These are phyloP conservation scores for Microplitis mediator DNA, from an alignment of 1,140 invertebrate species.

Conservation along the genomic window DNA sequence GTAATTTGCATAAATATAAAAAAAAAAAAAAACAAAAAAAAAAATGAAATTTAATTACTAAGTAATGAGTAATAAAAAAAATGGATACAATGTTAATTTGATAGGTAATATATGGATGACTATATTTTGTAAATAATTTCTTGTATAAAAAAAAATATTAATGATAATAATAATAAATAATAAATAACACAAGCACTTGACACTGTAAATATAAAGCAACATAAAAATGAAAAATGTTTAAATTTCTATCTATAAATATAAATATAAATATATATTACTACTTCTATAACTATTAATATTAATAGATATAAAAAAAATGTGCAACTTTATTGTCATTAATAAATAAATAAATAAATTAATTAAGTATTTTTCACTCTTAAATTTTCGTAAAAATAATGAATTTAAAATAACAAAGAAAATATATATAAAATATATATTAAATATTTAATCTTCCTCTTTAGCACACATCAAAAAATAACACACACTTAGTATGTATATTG, in stretches of 20 bases:
- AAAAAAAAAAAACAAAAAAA: conserved; percentile 40
- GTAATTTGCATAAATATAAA: conserved; percentile 46
- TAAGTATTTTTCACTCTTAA: conserved; percentile 42
- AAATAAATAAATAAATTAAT: conserved; percentile 19
- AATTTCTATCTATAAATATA: conserved; percentile 48
- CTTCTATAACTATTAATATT: conserved; percentile 32
- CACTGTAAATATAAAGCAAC: conserved; percentile 16
- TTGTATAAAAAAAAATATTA: conserved; percentile 48
- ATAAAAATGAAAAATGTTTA: conserved; percentile 45
- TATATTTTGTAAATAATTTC: conserved; percentile 64
- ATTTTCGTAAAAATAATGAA: conserved; percentile 22
- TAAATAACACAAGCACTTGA: background rate
- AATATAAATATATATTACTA: conserved; percentile 38
- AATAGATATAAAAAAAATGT: conserved; percentile 35
- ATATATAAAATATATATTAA: conserved; percentile 24
- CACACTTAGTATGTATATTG: background rate
- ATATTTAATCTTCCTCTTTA: conserved; percentile 37
- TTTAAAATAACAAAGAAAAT: background rate
- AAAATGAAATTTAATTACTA: conserved; percentile 39
- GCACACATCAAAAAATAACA: conserved; percentile 29
- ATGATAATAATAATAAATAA: conserved; percentile 7
- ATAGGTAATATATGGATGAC: conserved; percentile 59
- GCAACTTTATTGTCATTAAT: conserved; percentile 49
- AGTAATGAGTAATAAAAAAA: conserved; percentile 45
- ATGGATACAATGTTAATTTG: conserved; percentile 57